These are phyloP conservation scores for Erithacus rubecula DNA, from an alignment of 2,797 vertebrate genomes.

Conservation along the genomic window DNA sequence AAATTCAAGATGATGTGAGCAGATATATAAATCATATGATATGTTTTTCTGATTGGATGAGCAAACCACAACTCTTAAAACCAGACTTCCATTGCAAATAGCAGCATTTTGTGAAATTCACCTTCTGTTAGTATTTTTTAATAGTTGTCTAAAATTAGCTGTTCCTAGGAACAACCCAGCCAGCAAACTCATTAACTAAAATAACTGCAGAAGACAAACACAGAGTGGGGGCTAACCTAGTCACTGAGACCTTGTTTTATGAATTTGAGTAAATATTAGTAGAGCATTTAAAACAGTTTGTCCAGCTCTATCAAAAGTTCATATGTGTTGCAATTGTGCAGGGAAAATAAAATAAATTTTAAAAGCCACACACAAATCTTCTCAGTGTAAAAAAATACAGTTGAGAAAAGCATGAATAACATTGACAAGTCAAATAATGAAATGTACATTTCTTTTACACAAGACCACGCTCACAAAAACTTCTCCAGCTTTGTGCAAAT, in stretches of 20 bases:
- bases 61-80: slow-evolving; percentile 53
- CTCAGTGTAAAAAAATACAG: neutral
- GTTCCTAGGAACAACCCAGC: slow-evolving; percentile 19
- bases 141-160: slow-evolving; percentile 61
- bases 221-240: neutral
- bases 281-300: neutral
- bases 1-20: slow-evolving; percentile 52
- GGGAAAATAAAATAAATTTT: neutral
- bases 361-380: accelerated
- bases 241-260: neutral
- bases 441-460: neutral
- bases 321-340: neutral
- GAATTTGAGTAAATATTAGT: slow-evolving; percentile 10
- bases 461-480: neutral
- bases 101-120: slow-evolving; percentile 55
- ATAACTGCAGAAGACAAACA: slow-evolving; percentile 54
- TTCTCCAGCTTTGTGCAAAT: neutral
- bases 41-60: slow-evolving; percentile 51
- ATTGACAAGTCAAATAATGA: neutral
- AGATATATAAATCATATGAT: slow-evolving; percentile 51
- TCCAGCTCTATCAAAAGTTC: neutral
- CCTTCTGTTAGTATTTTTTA: slow-evolving; percentile 63
- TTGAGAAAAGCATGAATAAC: neutral
- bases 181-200: slow-evolving; percentile 54
- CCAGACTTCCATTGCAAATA: slow-evolving; percentile 51